phyloP scores from a whole-genome alignment of 2,113 vertebrate genomes.

The Neolamprologus modestus region DNA sequence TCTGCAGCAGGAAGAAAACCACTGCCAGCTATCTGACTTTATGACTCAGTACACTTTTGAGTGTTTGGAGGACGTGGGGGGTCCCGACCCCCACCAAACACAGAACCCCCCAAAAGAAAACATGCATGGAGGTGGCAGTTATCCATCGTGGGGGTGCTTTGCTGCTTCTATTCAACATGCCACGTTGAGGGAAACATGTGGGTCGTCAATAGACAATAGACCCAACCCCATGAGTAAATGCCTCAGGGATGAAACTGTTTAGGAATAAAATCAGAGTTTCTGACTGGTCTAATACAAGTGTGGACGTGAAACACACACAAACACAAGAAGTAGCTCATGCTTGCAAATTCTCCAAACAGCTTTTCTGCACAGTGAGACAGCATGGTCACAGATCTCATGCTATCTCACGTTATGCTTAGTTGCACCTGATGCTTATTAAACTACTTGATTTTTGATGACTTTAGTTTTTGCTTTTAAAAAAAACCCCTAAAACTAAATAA shows the following conservation, averaged over 20 bases:
- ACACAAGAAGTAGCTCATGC: background rate
- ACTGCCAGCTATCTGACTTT: background rate
- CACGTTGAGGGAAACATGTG: background rate
- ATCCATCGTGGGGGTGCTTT: background rate
- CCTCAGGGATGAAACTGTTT: background rate
- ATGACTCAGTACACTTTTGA: background rate
- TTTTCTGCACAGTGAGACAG: background rate
- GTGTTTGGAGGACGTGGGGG: background rate
- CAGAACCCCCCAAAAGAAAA: fast-evolving
- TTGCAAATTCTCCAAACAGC: background rate
- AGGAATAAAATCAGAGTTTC: background rate
- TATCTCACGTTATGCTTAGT: fast-evolving
- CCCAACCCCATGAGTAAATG: background rate
- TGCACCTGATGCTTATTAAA: background rate
- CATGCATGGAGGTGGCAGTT: fast-evolving
- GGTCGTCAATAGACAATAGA: background rate
- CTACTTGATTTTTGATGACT: background rate
- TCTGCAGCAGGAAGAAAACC: background rate
- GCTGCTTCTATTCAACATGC: background rate
- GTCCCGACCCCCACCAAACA: background rate
- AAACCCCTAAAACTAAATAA: background rate
- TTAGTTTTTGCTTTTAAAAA: background rate
- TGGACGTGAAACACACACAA: background rate
- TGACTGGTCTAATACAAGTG: background rate
- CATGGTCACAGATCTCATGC: background rate